Conservation (phyloP, 2,888 invertebrate species). For the Antheraea assamensis region DNA sequence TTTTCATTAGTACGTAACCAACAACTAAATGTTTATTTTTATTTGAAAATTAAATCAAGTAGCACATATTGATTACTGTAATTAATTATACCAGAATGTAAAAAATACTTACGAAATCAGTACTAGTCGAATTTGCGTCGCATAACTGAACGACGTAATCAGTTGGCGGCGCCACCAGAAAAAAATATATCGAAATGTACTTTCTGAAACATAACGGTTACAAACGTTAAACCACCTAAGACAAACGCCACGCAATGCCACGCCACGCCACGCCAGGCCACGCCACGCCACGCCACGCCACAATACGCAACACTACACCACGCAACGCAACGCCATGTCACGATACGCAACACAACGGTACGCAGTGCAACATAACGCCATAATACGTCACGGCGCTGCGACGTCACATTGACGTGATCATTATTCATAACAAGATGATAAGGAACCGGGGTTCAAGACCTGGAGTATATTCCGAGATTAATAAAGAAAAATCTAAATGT, state of each 20-base stretch:
- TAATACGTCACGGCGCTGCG: not conserved
- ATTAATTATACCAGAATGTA: not conserved
- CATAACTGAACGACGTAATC: not conserved
- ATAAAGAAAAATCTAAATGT: not conserved
- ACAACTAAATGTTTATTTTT: too few species aligned
- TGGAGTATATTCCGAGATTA: not conserved
- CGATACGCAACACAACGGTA: not conserved
- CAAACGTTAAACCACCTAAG: not conserved
- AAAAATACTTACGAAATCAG: not conserved
- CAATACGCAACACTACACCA: not conserved
- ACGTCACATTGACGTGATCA: not conserved
- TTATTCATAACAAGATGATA: not conserved
- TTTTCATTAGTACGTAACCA: too few species aligned
- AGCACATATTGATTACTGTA: not conserved
- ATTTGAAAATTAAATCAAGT: too few species aligned
- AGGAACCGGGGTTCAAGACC: not conserved
- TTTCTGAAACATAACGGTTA: not conserved
- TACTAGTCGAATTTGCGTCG: not conserved
- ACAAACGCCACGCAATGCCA: not conserved
- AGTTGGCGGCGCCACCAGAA: not conserved
- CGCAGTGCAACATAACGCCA: too few species aligned
- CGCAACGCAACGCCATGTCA: not conserved
- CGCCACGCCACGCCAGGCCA: not conserved
- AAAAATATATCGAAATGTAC: not conserved
- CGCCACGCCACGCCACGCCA: too few species aligned